These are phyloP conservation scores for Neomonachus schauinslandi DNA, from an alignment of 2,113 vertebrate species.

Conservation along the genomic window DNA sequence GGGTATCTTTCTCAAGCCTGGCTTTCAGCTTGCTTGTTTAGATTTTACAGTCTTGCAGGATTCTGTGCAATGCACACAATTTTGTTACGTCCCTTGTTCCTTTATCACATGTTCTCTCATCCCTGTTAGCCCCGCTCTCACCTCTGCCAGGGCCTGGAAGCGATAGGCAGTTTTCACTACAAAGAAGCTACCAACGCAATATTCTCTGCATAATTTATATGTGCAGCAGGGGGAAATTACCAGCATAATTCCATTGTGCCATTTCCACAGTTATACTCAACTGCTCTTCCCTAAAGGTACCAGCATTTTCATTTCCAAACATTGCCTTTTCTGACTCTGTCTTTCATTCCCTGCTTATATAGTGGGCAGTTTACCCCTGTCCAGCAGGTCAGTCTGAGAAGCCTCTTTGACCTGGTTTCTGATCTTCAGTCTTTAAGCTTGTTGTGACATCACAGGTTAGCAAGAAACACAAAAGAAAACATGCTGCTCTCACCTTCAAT, in stretches of 20 bases:
- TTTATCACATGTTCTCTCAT: conserved; percentile 61
- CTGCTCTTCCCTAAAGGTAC: conserved; percentile 70
- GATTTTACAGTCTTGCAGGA: conserved; percentile 48
- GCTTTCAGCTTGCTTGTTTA: conserved; percentile 57
- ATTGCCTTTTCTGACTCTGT: not conserved
- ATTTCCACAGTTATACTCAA: conserved; percentile 58
- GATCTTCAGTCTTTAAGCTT: conserved; percentile 12
- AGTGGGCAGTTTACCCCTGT: conserved; percentile 56
- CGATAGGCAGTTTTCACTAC: conserved; percentile 65
- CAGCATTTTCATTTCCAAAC: conserved; percentile 30
- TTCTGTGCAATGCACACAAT: not conserved
- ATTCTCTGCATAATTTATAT: conserved; percentile 80
- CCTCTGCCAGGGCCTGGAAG: conserved; percentile 65
- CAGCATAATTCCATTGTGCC: conserved; percentile 69
- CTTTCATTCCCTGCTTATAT: conserved; percentile 65
- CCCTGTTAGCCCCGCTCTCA: conserved; percentile 63
- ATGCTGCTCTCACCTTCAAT: not conserved
- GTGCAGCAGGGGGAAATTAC: conserved; percentile 64
- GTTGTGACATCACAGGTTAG: not conserved
- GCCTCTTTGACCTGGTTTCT: conserved; percentile 51
- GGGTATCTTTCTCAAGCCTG: not conserved
- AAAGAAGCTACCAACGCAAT: conserved; percentile 75
- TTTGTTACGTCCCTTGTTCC: conserved; percentile 42
- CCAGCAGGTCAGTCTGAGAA: conserved; percentile 46
- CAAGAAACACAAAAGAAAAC: not conserved